phyloP scores from a whole-genome alignment of 1,140 invertebrate species.

The Zaprionus taronus region DNA sequence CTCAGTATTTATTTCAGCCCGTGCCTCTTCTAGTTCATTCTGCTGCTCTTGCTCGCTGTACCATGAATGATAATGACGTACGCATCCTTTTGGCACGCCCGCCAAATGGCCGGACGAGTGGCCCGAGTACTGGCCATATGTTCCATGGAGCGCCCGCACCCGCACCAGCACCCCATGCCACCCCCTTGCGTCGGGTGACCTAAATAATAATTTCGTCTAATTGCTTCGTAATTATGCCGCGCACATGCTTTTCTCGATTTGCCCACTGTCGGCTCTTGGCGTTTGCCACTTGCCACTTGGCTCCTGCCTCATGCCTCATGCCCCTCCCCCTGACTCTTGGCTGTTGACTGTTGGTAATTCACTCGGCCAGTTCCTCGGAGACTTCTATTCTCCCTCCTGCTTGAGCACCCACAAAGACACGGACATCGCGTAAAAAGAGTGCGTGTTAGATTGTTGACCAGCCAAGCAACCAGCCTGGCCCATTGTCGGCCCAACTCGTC shows the following conservation, averaged over 20 bases:
- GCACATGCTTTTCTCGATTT: conserved; percentile 79
- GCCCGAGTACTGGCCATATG: conserved; percentile 61
- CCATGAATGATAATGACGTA: conserved; percentile 72
- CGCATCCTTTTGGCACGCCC: conserved; percentile 65
- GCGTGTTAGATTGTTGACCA: conserved; percentile 22
- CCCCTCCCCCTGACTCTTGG: not conserved
- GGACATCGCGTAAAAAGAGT: conserved; percentile 3
- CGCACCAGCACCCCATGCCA: not conserved
- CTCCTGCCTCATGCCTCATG: not conserved
- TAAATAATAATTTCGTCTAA: conserved; percentile 82
- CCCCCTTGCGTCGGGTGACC: conserved; percentile 50
- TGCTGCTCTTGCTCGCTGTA: conserved; percentile 35
- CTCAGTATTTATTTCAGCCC: too few relatives aligned
- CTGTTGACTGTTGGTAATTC: conserved; percentile 65
- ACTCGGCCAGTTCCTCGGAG: conserved; percentile 42
- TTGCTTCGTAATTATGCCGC: conserved; percentile 82
- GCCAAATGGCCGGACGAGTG: conserved; percentile 33
- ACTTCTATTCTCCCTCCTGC: conserved; percentile 8
- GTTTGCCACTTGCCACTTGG: not conserved
- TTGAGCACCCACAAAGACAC: conserved; percentile 1
- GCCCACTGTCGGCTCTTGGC: conserved; percentile 50
- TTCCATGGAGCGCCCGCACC: conserved; percentile 32
- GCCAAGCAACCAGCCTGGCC: not conserved
- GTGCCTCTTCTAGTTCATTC: conserved; percentile 32
- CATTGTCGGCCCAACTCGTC: conserved; percentile 31